Conservation (phyloP, 2,888 invertebrate species). For the Perdita meconis region DNA sequence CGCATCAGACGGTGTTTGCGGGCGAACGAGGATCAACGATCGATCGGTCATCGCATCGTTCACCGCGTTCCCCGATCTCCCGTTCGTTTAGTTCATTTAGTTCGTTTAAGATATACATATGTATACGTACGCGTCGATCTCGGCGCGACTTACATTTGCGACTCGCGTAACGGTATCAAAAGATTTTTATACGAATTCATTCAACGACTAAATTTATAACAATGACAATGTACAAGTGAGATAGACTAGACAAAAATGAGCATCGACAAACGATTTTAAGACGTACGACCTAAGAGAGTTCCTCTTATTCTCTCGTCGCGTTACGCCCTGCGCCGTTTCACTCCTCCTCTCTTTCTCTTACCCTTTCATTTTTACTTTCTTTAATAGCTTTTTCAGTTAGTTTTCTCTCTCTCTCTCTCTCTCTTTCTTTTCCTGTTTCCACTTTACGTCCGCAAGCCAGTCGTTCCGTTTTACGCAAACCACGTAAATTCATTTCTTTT, state of each 20-base stretch:
- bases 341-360: neutral
- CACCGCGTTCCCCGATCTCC: too few species aligned
- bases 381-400: too few species aligned
- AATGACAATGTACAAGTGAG: constrained; percentile 70
- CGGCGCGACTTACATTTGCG: constrained; percentile 38
- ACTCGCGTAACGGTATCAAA: constrained; percentile 60
- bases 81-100: constrained; percentile 6
- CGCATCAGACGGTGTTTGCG: constrained; percentile 9
- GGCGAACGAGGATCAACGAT: constrained; percentile 21
- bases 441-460: constrained; percentile 26
- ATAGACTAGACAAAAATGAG: constrained; percentile 61
- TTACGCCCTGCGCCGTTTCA: neutral
- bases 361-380: neutral
- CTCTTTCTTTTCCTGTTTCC: neutral
- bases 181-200: constrained; percentile 65
- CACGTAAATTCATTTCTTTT: constrained; percentile 7
- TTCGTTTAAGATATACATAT: constrained; percentile 12
- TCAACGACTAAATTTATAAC: constrained; percentile 63
- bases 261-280: constrained; percentile 50
- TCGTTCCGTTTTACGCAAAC: neutral
- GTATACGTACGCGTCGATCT: constrained; percentile 29
- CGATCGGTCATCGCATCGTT: neutral
- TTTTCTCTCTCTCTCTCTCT: neutral
- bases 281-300: constrained; percentile 25
- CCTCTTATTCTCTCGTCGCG: neutral